Evolutionary conservation across 2,888 invertebrate genomes (phyloP).

Genomic region (Dermolepida albohirtum): DNA sequence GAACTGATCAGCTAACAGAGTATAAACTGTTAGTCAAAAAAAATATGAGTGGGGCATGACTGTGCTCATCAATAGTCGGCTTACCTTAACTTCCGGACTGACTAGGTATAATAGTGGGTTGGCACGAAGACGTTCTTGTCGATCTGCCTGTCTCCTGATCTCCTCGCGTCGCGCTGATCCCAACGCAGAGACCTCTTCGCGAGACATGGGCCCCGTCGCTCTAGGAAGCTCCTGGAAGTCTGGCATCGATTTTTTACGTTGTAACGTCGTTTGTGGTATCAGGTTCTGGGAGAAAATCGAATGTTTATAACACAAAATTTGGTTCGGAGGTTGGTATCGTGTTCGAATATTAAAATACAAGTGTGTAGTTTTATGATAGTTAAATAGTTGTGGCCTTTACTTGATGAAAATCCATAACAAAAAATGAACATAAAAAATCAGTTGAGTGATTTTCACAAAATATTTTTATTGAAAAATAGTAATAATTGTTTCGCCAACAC

Average conservation of each 20-base stretch:
- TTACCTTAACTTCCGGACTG: constrained; percentile 97
- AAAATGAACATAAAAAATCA: no score
- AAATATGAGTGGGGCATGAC: constrained; percentile 18
- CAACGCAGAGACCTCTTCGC: constrained; percentile 94
- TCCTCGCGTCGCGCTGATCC: constrained; percentile 96
- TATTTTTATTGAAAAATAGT: no score
- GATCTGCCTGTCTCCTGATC: constrained; percentile 89
- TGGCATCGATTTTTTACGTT: constrained; percentile 96
- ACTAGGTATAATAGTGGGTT: constrained; percentile 95
- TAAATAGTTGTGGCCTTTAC: no score
- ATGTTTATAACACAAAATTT: constrained; percentile 28
- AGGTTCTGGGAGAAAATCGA: constrained; percentile 72
- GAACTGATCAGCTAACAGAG: constrained; percentile 42
- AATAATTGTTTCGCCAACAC: no score
- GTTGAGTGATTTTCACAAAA: no score
- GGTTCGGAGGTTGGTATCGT: neutral
- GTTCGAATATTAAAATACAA: neutral
- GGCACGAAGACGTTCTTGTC: constrained; percentile 90
- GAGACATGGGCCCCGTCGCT: constrained; percentile 85
- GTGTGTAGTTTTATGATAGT: neutral
- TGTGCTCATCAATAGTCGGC: constrained; percentile 51
- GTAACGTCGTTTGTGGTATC: constrained; percentile 82
- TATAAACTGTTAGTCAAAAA: constrained; percentile 43
- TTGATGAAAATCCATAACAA: no score
- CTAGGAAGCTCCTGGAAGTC: constrained; percentile 90